phyloP scores from a whole-genome alignment of 2,113 vertebrate genomes.

The Odocoileus virginianus region DNA sequence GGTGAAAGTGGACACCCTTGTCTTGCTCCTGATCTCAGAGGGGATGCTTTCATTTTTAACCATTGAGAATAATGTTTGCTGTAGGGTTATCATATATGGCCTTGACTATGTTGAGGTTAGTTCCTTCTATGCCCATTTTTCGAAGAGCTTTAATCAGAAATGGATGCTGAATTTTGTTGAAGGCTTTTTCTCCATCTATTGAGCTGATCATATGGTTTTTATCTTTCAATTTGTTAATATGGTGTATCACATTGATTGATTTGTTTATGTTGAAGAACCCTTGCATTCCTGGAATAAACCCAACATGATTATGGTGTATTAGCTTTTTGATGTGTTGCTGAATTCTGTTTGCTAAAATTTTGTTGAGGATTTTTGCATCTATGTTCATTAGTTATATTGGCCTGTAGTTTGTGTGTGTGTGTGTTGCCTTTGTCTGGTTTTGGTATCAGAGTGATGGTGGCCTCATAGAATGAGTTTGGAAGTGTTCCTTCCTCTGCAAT shows the following conservation, averaged over 20 bases:
- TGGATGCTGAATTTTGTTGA: neutral
- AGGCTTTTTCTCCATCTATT: neutral
- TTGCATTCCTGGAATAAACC: neutral
- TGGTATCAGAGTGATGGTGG: neutral
- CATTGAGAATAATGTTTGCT: neutral
- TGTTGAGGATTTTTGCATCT: neutral
- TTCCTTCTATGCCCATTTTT: neutral
- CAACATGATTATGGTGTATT: neutral
- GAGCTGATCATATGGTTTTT: neutral
- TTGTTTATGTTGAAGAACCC: neutral
- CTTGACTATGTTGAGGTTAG: neutral
- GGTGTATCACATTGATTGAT: neutral
- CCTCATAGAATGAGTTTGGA: neutral
- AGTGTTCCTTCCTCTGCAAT: neutral
- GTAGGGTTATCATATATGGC: neutral
- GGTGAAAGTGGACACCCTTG: neutral
- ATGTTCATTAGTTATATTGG: neutral
- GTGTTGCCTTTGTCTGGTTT: neutral
- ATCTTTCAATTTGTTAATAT: neutral
- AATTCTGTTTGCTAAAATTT: neutral
- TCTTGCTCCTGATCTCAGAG: neutral
- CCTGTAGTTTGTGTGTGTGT: neutral
- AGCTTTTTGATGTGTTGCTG: neutral
- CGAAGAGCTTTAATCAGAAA: neutral
- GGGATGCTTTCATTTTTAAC: neutral